A percentile compares a stretch with the other conserved stretches of the same genome.
Evolutionary conservation across 2,797 vertebrate species (phyloP).

Genomic region (Delichon dasypus): DNA sequence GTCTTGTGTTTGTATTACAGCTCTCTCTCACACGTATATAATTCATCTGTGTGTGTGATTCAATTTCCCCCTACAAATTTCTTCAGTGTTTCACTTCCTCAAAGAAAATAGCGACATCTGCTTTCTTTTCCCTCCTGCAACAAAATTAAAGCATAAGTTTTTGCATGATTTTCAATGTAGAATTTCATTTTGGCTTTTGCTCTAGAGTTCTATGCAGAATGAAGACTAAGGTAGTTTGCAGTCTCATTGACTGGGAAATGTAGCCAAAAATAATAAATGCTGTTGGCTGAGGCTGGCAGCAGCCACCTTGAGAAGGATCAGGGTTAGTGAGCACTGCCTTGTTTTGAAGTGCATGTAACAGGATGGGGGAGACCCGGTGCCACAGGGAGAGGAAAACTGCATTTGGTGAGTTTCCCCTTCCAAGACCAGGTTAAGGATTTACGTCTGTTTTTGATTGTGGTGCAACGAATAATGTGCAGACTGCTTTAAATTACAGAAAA

Average conservation of each 20-base stretch:
- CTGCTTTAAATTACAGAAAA: background rate
- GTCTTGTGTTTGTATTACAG: background rate
- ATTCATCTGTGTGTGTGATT: background rate
- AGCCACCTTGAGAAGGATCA: background rate
- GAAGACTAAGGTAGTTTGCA: background rate
- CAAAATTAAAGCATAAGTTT: background rate
- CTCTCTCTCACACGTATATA: background rate
- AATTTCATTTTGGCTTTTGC: background rate
- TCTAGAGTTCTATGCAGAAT: background rate
- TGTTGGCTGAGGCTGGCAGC: background rate
- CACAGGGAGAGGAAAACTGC: background rate
- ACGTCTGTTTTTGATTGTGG: background rate
- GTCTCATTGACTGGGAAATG: background rate
- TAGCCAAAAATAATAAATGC: background rate
- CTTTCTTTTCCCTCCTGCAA: background rate
- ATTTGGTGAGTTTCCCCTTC: slow-evolving; percentile 25
- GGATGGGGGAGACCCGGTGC: background rate
- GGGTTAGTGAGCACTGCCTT: background rate
- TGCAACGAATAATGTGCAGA: background rate
- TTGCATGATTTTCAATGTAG: background rate
- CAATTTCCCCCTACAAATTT: background rate
- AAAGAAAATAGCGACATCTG: background rate
- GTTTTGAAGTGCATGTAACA: background rate
- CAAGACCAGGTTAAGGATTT: background rate
- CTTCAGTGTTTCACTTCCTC: background rate